Evolutionary conservation across 2,797 vertebrate genomes (phyloP), one percentile per base, ranked within the genome.

Genomic region (Mastacembelus armatus): DNA sequence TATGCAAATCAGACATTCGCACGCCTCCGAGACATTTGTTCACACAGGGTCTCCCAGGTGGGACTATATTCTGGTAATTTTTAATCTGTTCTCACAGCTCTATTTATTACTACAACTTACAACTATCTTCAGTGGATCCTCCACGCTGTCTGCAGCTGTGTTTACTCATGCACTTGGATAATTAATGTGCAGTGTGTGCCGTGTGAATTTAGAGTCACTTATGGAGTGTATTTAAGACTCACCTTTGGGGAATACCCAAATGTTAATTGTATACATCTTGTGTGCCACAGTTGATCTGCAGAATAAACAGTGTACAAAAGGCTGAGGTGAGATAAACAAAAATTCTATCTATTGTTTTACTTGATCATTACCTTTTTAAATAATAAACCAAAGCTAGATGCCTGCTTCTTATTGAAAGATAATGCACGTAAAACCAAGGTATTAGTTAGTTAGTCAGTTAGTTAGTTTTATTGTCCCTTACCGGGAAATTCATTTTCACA

Each of bases 181-280:
- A 70, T 63, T 69, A 51, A 59, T 74, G 43, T 51, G 18, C 36
- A 30, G 26, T 39, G 16, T 44, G 32, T 54, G 40, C 55, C 42
- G 3, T 36, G 39, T 45, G 18, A 63, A 65, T 71, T 47, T 32
- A 52, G n/a, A n/a, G 19, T 49, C n/a, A 5, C 59, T 63, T 49
- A 52, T 39, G 30, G 30, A 39, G 42, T 67, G 54, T 60, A n/a
- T 72, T 78, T 48, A 71, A 61, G 42, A 56, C 54, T 78, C 55
- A 45, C 16, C 73, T 78, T 70, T 30, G 16, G 78, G 76, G 54
- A 72, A 79, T 71, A 67, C 24, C 32, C 79, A 58, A 61, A 78
- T 57, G 52, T 67, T 80, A 51, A 40, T 33, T 60, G n/a, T 55
- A 57, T 68, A 57, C 44, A 60, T 66, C 9, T 7, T 30, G 16